Evolutionary conservation across 2,797 vertebrate genomes (phyloP).

Genomic region (Avahi laniger): DNA sequence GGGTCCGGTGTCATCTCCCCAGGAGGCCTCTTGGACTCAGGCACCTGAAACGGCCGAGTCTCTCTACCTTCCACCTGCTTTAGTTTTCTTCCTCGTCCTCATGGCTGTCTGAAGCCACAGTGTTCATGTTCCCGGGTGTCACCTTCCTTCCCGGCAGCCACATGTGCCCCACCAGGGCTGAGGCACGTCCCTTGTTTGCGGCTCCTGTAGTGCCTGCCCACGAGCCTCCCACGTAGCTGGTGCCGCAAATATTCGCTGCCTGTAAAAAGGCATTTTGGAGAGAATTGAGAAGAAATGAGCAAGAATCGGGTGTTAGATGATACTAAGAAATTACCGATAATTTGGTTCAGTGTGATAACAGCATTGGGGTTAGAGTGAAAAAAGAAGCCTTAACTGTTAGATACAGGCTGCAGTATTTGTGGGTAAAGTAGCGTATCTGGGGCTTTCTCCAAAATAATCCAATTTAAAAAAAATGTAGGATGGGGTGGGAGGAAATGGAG

Average conservation of each 20-base stretch:
- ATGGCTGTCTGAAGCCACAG: rapidly evolving
- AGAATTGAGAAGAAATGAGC: neutral
- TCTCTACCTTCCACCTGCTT: neutral
- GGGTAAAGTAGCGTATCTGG: neutral
- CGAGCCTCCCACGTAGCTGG: rapidly evolving
- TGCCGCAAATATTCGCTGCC: neutral
- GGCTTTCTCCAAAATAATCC: neutral
- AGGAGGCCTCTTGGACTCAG: neutral
- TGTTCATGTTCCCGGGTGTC: neutral
- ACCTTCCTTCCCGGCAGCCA: rapidly evolving
- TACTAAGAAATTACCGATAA: neutral
- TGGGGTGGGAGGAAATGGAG: neutral
- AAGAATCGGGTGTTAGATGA: neutral
- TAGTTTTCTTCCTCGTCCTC: neutral
- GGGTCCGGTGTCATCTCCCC: neutral
- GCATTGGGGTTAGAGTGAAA: no score
- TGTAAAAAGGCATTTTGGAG: neutral
- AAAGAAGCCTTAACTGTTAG: neutral
- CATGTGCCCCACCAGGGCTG: rapidly evolving
- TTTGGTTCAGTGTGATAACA: neutral
- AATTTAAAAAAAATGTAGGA: neutral
- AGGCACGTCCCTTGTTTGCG: neutral
- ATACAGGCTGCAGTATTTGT: neutral
- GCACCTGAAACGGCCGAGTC: no score
- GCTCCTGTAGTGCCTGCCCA: rapidly evolving